phyloP scores from a whole-genome alignment of 2,888 invertebrate species.

The Xiphydria camelus region DNA sequence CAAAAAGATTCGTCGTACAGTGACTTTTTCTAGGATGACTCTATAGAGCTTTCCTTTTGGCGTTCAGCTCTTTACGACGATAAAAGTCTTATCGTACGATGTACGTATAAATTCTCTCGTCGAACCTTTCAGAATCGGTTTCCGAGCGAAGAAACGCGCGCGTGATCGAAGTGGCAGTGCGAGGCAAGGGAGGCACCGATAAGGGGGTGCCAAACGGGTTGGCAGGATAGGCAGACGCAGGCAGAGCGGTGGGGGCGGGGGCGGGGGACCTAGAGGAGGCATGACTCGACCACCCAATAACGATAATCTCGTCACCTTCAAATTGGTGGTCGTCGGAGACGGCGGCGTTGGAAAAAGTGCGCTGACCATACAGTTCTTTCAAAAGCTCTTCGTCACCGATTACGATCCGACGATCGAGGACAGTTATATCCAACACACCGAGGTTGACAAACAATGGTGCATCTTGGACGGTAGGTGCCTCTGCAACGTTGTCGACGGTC shows the following conservation, averaged over 20 bases:
- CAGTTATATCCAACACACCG: conserved; percentile 91
- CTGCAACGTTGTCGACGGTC: conserved; percentile 3
- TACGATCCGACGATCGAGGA: conserved; percentile 97
- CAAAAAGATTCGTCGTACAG: too few species aligned
- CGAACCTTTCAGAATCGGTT: conserved; percentile 7
- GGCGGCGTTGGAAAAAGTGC: conserved; percentile 95
- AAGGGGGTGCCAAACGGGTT: conserved; percentile 34
- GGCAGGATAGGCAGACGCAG: conserved; percentile 51
- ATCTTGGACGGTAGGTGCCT: conserved; percentile 77
- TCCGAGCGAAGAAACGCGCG: conserved; percentile 3
- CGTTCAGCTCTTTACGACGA: too few species aligned
- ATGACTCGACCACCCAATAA: conserved; percentile 72
- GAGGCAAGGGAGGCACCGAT: conserved; percentile 19
- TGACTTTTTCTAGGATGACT: too few species aligned
- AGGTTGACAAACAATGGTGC: conserved; percentile 91
- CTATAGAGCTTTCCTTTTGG: too few species aligned
- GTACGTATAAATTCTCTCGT: conserved; percentile 20
- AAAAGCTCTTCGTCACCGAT: conserved; percentile 91
- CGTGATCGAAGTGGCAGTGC: not conserved
- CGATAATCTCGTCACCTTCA: conserved; percentile 76
- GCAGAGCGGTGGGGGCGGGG: conserved; percentile 40
- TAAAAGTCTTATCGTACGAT: too few species aligned
- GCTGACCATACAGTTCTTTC: conserved; percentile 96
- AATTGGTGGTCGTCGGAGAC: conserved; percentile 91
- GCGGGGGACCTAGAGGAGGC: conserved; percentile 49